Conservation (phyloP, 2,888 invertebrate species). For the Orchesella flavescens region DNA sequence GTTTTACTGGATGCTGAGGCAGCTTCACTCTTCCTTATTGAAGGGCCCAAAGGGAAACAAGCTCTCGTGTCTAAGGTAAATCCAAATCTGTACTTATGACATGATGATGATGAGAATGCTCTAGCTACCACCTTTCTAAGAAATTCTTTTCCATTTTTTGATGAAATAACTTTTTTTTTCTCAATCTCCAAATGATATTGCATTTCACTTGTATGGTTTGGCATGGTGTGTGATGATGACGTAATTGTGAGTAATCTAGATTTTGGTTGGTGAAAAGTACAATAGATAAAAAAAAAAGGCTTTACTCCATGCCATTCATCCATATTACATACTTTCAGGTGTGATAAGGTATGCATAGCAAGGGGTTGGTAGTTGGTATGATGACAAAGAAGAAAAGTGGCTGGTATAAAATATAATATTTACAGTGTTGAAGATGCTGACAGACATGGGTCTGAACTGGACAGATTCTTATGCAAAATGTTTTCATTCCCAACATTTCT, state of each 20-base stretch:
- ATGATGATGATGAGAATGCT: neutral
- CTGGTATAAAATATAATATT: no score
- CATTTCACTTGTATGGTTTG: neutral
- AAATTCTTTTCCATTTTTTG: neutral
- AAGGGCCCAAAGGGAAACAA: slow-evolving; percentile 75
- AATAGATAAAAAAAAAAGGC: no score
- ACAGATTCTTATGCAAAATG: no score
- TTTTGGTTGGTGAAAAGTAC: neutral
- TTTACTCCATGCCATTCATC: no score
- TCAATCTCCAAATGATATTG: neutral
- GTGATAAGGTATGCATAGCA: no score
- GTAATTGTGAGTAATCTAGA: neutral
- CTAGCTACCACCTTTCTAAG: neutral
- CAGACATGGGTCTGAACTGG: no score
- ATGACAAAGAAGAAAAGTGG: no score
- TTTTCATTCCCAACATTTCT: no score
- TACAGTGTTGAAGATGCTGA: no score
- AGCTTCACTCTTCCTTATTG: slow-evolving; percentile 76
- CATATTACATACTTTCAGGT: no score
- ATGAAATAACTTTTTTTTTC: neutral
- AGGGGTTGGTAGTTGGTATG: no score
- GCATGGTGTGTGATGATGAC: neutral
- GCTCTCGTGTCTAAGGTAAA: slow-evolving; percentile 75
- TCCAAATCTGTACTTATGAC: no score
- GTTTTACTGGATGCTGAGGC: slow-evolving; percentile 76